phyloP scores from a whole-genome alignment of 2,113 vertebrate species.

The Lophochroa leadbeateri region DNA sequence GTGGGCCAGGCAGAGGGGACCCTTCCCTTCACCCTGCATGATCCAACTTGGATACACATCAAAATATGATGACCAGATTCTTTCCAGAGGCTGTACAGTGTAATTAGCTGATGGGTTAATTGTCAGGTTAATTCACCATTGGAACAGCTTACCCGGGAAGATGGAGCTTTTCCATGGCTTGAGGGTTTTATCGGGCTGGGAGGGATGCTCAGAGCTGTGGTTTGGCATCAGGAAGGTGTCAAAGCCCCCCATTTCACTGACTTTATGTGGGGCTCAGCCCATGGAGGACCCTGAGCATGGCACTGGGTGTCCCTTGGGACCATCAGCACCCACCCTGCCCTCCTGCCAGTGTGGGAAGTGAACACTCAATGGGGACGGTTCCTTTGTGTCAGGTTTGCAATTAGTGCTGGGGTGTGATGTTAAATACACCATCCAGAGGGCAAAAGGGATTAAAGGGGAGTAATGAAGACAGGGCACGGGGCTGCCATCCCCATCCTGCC shows the following conservation, averaged over 20 bases:
- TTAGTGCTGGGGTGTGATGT: rapidly evolving
- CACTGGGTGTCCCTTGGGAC: not conserved
- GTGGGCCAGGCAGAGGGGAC: not conserved
- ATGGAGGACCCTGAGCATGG: rapidly evolving
- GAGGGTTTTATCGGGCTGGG: not conserved
- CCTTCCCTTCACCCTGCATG: not conserved
- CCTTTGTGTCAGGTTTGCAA: not conserved
- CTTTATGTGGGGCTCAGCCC: rapidly evolving
- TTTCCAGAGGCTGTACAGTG: not conserved
- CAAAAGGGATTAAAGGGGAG: not conserved
- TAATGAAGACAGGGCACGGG: rapidly evolving
- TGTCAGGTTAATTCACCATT: not conserved
- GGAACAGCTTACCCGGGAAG: not conserved
- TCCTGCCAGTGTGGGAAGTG: not conserved
- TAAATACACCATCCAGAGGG: not conserved
- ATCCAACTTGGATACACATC: rapidly evolving
- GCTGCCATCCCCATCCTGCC: not conserved
- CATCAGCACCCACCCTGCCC: not conserved
- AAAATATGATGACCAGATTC: not conserved
- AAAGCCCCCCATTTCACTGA: not conserved
- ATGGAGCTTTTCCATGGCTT: not conserved
- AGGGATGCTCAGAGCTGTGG: not conserved
- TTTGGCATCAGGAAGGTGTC: too few species aligned
- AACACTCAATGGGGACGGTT: rapidly evolving
- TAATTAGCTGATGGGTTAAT: not conserved